A percentile compares a stretch with the other conserved stretches of the same genome.
Conservation (phyloP, 35 echinoderm and acorn worm genomes). For the Heliocidaris tuberculata region DNA sequence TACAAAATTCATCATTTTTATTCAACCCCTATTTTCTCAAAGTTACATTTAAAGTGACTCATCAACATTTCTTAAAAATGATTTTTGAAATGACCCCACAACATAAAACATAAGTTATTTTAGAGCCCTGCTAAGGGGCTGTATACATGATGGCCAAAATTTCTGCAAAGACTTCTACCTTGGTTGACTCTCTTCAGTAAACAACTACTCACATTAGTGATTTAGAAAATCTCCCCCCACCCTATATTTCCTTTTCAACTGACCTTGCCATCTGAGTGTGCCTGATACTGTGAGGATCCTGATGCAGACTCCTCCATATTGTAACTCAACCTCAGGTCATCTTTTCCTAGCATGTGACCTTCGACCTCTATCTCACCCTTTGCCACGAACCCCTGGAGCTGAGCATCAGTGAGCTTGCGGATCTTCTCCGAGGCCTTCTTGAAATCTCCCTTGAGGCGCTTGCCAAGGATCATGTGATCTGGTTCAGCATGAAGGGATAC, state of each 20-base stretch:
- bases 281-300: constrained; percentile 77
- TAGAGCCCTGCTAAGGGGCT: no score
- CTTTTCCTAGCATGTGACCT: constrained; percentile 76
- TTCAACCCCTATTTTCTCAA: no score
- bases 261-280: constrained; percentile 96
- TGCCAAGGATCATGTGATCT: constrained; percentile 87
- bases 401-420: constrained; percentile 72
- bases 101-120: background rate
- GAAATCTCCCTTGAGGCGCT: constrained; percentile 83
- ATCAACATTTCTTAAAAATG: background rate
- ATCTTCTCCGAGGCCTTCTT: constrained; percentile 80
- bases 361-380: constrained; percentile 81
- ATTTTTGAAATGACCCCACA: background rate
- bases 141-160: no score
- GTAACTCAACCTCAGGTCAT: constrained; percentile 81
- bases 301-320: constrained; percentile 54
- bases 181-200: no score
- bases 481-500: constrained; percentile 87
- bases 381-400: constrained; percentile 78
- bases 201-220: no score
- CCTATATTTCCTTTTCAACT: background rate
- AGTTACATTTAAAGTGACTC: no score
- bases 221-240: background rate
- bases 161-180: no score
- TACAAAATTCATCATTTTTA: no score